phyloP scores from a whole-genome alignment of 1,140 invertebrate species.

The Babylonia areolata region DNA sequence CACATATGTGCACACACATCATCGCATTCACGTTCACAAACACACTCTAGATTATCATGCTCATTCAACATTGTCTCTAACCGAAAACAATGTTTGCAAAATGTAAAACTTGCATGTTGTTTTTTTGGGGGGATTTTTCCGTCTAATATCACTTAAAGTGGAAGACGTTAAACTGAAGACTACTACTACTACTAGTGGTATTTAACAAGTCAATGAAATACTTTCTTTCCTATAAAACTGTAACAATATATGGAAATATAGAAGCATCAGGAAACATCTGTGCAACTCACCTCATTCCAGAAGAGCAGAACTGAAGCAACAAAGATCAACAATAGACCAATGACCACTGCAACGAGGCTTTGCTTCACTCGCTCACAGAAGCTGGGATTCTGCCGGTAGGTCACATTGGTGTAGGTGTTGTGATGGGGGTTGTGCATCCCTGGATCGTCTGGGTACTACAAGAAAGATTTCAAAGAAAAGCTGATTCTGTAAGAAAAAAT shows the following conservation, averaged over 20 bases:
- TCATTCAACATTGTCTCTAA: too few relatives aligned
- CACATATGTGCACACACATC: too few relatives aligned
- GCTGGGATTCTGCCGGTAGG: conserved; percentile 60
- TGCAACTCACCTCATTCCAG: conserved; percentile 83
- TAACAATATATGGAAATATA: not conserved
- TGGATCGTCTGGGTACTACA: conserved; percentile 63
- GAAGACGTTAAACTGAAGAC: too few relatives aligned
- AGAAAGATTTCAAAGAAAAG: not conserved
- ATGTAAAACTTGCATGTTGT: too few relatives aligned
- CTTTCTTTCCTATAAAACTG: not conserved
- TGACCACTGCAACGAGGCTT: conserved; percentile 66
- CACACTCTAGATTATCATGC: too few relatives aligned
- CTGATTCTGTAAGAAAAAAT: too few relatives aligned
- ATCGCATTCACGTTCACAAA: too few relatives aligned
- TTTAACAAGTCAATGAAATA: not conserved
- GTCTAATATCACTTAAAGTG: too few relatives aligned
- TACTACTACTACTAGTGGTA: not conserved
- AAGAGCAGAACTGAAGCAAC: conserved; percentile 79
- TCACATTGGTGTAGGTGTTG: conserved; percentile 55
- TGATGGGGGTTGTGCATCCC: conserved; percentile 51
- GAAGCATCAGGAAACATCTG: not conserved
- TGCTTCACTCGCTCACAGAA: conserved; percentile 63
- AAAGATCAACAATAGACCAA: conserved; percentile 58
- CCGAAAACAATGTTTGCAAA: too few relatives aligned
- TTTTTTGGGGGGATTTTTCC: too few relatives aligned